Evolutionary conservation across 2,113 vertebrate species (phyloP), one percentile per base, ranked within the genome.

Genomic region (Menura novaehollandiae): DNA sequence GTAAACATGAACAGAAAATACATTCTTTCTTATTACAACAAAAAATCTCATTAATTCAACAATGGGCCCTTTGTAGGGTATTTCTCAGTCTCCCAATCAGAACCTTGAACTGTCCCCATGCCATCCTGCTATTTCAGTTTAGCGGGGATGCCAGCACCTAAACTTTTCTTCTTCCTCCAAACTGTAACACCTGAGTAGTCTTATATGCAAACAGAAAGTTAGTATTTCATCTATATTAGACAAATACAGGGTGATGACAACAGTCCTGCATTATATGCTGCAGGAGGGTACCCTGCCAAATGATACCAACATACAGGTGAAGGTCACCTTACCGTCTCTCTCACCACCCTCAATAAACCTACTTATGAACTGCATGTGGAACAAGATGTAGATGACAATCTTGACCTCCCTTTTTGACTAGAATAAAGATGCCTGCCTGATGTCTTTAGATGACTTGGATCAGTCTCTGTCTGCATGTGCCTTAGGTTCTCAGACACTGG

Each of bases 401-500:
- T 13, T 63, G 59, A 85, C 10, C 8, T 75, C 73, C 51, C 52
- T 72, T 88, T 93, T 7, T 22, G 4, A 58, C 55, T 24, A 73
- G 47, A 76, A 64, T 19, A 88, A 75, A 93, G 68, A n/a, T 1
- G 4, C 24, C 49, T 81, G 28, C 32, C 53, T 53, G 59, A 37
- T 26, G 33, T 41, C 39, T 81, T 79, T 24, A 58, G 22, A 62
- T 14, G 5, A 60, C 28, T 79, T 74, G 37, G 28, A 20, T 22
- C 24, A 46, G 35, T 27, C 52, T 59, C 67, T 59, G 35, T 6
- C 49, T 52, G 27, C 18, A 56, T 1, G 5, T 14, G 13, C 30
- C 15, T 52, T 64, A 0, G 0, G 15, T 47, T 44, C 47, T 71
- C 64, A 37, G 47, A 62, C 27, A 64, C 11, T 15, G 10, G 0